Evolutionary conservation across 1,140 invertebrate species (phyloP), one percentile per base, ranked within the genome.

Genomic region (Hyles vespertilio): DNA sequence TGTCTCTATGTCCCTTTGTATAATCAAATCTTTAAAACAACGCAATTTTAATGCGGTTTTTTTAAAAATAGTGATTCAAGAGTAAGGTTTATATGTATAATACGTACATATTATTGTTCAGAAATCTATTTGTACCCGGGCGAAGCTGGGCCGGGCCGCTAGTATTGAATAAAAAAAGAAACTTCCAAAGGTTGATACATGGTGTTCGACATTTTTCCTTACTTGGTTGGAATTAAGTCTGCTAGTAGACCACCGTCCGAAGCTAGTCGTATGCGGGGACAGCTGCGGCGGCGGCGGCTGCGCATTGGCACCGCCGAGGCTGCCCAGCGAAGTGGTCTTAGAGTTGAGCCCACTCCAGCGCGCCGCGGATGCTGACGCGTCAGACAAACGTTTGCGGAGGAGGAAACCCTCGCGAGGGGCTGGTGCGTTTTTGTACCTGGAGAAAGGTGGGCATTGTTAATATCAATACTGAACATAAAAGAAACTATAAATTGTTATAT

Each of bases 161-260:
- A 22, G 22, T 22, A 22, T 22, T 22, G 22, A 22, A 22, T 22
- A 22, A 22, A 22, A 22, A 22, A 22, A 22, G 22, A 22, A 22
- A 2, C 22, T 22, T 22, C 22, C 22, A 22, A 22, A 22, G 22
- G 22, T 22, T 22, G 22, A 22, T 22, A 22, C 22, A n/a, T n/a
- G n/a, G n/a, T n/a, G n/a, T n/a, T n/a, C 11, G 32, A 9, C 3
- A 6, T 48, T 8, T 33, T 48, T 6, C 69, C 73, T 75, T 48
- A 89, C 89, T 72, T 89, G 89, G 63, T 86, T 94, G 54, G 94
- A 95, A 84, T 96, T 96, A 58, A 97, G 89, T 74, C 96, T 90
- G 71, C 94, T 96, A 50, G 95, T 96, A 57, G 95, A 96, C 96
- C 96, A 97, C 71, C 96, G 90, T 4, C 94, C 94, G 77, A 95